A percentile compares a stretch with the other conserved stretches of the same genome.
phyloP scores from a whole-genome alignment of 2,888 invertebrate genomes.

The Drosophila infuscata region DNA sequence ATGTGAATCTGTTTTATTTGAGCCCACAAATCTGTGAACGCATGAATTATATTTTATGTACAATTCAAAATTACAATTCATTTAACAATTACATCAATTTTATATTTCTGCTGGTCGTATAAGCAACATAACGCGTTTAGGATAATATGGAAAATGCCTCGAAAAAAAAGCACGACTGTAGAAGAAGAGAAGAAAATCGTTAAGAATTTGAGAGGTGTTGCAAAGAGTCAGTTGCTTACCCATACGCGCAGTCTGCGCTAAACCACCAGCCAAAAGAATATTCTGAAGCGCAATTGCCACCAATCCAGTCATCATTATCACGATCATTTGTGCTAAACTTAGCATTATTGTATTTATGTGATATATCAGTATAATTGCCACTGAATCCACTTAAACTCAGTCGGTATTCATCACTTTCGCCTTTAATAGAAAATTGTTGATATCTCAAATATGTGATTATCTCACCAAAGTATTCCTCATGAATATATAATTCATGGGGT shows the following conservation, averaged over 20 bases:
- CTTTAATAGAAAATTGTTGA: neutral
- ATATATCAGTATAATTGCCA: accelerated
- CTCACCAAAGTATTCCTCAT: too few species aligned
- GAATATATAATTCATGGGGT: too few species aligned
- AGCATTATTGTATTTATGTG: accelerated
- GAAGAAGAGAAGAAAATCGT: neutral
- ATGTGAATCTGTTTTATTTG: too few species aligned
- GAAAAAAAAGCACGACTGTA: neutral
- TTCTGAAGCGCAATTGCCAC: neutral
- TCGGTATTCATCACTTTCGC: neutral
- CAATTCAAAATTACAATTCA: too few species aligned
- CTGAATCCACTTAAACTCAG: too few species aligned
- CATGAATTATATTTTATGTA: too few species aligned
- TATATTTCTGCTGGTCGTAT: too few species aligned
- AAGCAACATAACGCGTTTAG: too few species aligned
- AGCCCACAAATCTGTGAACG: too few species aligned
- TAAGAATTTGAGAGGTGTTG: neutral
- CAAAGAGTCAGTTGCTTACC: neutral
- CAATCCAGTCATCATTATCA: neutral
- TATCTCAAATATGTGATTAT: neutral
- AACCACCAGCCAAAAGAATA: neutral
- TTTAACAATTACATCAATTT: too few species aligned
- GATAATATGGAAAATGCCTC: too few species aligned
- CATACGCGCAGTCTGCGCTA: too few species aligned
- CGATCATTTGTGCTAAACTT: neutral